These are phyloP conservation scores for Perognathus longimembris DNA, from an alignment of 2,113 vertebrate species.

Conservation along the genomic window DNA sequence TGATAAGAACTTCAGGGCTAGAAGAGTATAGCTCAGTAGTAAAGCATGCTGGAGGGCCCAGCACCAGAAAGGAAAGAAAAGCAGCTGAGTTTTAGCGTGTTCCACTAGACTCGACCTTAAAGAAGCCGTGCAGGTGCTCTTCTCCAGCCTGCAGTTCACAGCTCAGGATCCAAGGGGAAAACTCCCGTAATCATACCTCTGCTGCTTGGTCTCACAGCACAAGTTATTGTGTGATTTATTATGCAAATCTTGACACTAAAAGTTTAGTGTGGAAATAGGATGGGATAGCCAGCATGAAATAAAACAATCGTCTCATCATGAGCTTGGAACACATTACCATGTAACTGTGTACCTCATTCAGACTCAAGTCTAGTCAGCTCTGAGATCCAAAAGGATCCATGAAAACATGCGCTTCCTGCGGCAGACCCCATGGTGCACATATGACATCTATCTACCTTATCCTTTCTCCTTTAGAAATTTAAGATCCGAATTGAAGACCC, in stretches of 20 bases:
- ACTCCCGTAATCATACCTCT: background rate
- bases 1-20: conserved; percentile 13
- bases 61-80: background rate
- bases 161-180: background rate
- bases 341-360: background rate
- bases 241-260: background rate
- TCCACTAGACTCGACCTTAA: background rate
- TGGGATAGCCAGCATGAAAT: background rate
- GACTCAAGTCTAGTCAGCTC: background rate
- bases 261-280: background rate
- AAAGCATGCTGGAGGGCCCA: background rate
- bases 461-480: conserved; percentile 91
- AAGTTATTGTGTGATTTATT: background rate
- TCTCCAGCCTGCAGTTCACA: background rate
- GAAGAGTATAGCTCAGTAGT: background rate
- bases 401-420: background rate
- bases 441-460: background rate
- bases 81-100: background rate
- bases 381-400: background rate
- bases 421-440: background rate
- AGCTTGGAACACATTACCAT: background rate
- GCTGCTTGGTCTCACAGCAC: background rate
- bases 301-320: background rate
- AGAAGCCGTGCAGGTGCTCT: background rate
- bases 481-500: conserved; percentile 99